A percentile compares a stretch with the other conserved stretches of the same genome.
phyloP scores from a whole-genome alignment of 2,797 vertebrate genomes.

The Steatocranus sp. region DNA sequence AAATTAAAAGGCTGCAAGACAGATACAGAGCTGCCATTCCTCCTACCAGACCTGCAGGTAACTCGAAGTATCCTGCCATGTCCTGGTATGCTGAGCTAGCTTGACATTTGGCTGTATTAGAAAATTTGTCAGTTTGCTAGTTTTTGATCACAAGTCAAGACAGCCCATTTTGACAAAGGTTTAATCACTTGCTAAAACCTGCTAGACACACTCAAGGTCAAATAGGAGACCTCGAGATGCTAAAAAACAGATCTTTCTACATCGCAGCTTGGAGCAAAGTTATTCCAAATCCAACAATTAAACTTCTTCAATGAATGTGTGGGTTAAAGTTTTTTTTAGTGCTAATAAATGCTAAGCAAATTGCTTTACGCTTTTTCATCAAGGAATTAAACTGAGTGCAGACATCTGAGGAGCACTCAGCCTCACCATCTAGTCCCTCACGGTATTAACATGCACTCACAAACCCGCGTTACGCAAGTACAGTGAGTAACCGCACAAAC shows the following conservation, averaged over 20 bases:
- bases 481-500: constrained; percentile 33
- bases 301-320: background rate
- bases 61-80: background rate
- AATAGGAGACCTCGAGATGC: background rate
- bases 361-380: background rate
- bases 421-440: background rate
- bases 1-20: background rate
- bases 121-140: background rate
- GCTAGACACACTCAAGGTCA: background rate
- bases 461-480: constrained; percentile 4
- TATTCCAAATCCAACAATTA: background rate
- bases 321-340: background rate
- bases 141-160: background rate
- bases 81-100: background rate
- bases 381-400: background rate
- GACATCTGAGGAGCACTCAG: background rate
- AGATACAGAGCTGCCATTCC: background rate
- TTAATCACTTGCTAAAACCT: background rate
- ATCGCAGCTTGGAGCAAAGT: background rate
- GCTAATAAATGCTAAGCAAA: background rate
- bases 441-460: background rate
- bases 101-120: background rate
- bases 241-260: background rate
- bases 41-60: background rate
- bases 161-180: background rate